These are phyloP conservation scores for Coendou prehensilis DNA, from an alignment of 2,797 vertebrate species.

Conservation along the genomic window DNA sequence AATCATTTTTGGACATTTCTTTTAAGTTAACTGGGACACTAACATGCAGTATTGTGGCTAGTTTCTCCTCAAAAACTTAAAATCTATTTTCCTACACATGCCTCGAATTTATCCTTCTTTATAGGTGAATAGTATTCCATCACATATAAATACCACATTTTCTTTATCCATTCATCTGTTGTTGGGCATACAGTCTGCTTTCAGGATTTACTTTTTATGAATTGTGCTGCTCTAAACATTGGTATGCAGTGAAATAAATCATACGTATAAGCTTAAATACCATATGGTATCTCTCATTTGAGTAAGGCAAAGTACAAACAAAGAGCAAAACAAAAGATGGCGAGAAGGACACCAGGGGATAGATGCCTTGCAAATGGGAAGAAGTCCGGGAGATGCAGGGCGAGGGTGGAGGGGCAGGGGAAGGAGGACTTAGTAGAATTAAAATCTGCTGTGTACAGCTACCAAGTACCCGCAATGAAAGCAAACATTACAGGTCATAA, in stretches of 20 bases:
- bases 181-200: background rate
- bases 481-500: background rate
- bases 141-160: background rate
- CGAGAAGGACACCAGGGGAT: background rate
- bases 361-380: background rate
- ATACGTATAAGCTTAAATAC: background rate
- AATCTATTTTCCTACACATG: background rate
- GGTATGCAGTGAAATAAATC: background rate
- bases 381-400: background rate
- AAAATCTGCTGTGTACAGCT: background rate
- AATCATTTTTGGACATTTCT: background rate
- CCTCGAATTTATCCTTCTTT: background rate
- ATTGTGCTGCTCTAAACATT: background rate
- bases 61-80: constrained; percentile 31
- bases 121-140: background rate
- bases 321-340: background rate
- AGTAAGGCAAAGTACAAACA: background rate
- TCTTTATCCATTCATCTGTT: background rate
- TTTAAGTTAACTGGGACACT: background rate
- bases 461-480: background rate
- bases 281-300: background rate
- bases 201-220: background rate
- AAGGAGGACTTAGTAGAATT: background rate
- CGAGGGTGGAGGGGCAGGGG: background rate
- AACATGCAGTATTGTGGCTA: background rate